Conservation (phyloP, 2,113 vertebrate genomes). For the Oostethus manadensis region DNA sequence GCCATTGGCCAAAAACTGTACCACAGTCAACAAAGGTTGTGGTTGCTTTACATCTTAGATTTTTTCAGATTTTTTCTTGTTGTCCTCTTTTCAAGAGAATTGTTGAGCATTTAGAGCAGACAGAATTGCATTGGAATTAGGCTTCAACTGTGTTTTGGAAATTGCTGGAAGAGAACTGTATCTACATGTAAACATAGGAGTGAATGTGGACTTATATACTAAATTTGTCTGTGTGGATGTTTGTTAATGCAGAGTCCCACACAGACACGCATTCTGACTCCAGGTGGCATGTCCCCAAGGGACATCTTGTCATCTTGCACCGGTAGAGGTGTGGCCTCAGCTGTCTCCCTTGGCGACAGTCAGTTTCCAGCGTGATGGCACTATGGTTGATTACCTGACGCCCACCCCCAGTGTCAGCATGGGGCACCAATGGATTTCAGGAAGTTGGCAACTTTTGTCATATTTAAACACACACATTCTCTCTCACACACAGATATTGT, state of each 20-base stretch:
- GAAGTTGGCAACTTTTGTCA: conserved; percentile 35
- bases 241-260: conserved; percentile 21
- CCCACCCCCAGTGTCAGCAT: conserved; percentile 52
- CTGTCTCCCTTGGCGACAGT: conserved; percentile 64
- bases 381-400: conserved; percentile 59
- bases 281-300: conserved; percentile 44
- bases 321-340: conserved; percentile 43
- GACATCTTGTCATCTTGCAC: conserved; percentile 54
- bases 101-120: no score
- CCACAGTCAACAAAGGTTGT: no score
- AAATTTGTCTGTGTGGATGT: conserved; percentile 5
- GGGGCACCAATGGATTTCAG: conserved; percentile 30
- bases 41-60: no score
- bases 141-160: no score
- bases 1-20: no score
- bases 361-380: conserved; percentile 57
- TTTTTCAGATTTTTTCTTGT: no score
- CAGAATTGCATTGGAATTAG: no score
- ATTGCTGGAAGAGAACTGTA: no score
- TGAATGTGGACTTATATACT: conserved; percentile 24
- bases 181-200: background rate
- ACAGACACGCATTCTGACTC: conserved; percentile 32
- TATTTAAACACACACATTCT: conserved; percentile 21
- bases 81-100: no score
- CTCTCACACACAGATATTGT: conserved; percentile 14